A percentile compares a stretch with the other conserved stretches of the same genome.
These are phyloP conservation scores for Heliconius melpomene DNA, from an alignment of 1,140 invertebrate genomes.

Conservation along the genomic window DNA sequence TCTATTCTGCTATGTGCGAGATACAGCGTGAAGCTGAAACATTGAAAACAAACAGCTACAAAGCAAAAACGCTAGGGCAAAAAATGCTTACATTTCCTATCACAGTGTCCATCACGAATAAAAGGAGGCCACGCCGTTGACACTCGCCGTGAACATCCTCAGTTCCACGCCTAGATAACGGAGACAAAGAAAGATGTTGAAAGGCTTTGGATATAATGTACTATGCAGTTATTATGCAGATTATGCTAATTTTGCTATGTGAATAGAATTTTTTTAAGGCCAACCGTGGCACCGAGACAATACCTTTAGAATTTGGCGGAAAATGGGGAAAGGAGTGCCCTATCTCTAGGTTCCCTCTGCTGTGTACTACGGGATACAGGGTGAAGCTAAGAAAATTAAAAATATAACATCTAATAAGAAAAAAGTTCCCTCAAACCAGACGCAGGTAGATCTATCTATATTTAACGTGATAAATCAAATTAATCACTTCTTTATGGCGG, in stretches of 20 bases:
- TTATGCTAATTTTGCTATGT: neutral
- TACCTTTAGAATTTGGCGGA: no score
- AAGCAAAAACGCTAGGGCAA: neutral
- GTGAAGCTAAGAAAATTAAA: no score
- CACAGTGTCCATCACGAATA: neutral
- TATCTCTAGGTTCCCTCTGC: no score
- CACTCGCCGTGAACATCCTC: slow-evolving; percentile 32
- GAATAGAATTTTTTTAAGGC: no score
- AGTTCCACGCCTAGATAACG: slow-evolving; percentile 31
- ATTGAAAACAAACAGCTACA: neutral
- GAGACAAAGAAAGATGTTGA: slow-evolving; percentile 36
- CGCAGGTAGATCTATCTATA: slow-evolving; percentile 26
- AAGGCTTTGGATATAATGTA: slow-evolving; percentile 26
- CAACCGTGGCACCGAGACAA: no score
- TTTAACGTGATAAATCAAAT: slow-evolving; percentile 37
- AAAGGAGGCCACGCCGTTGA: slow-evolving; percentile 34
- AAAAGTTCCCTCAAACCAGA: slow-evolving; percentile 20
- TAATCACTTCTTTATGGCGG: slow-evolving; percentile 37
- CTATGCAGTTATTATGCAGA: slow-evolving; percentile 13
- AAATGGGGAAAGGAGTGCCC: no score
- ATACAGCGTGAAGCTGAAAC: no score
- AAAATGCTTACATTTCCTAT: slow-evolving; percentile 12
- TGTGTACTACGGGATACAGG: no score
- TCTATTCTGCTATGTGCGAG: no score
- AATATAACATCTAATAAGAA: neutral